Percentiles rank a stretch among this genome's conserved stretches.
These are phyloP conservation scores for Gyps fulvus DNA, from an alignment of 2,113 vertebrate species.

Conservation along the genomic window DNA sequence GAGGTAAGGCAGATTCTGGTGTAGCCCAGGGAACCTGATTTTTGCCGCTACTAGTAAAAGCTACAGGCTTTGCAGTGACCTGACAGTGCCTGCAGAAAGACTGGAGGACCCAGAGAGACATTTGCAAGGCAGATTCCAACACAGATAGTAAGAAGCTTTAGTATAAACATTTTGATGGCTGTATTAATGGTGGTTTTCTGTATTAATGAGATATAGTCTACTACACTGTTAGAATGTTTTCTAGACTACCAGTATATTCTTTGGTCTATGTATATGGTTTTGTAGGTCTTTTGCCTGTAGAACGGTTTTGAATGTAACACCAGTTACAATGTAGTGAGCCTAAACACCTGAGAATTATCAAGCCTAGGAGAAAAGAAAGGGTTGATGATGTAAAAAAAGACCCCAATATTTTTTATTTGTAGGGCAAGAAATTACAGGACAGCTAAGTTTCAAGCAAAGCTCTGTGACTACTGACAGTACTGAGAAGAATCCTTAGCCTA, in stretches of 20 bases:
- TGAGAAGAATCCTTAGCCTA: not conserved
- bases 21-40: not conserved
- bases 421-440: not conserved
- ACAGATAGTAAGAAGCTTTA: not conserved
- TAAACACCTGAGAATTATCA: not conserved
- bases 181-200: not conserved
- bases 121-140: not conserved
- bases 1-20: not conserved
- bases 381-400: not conserved
- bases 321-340: not conserved
- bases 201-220: not conserved
- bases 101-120: not conserved
- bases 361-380: not conserved
- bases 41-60: not conserved
- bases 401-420: not conserved
- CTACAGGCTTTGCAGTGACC: not conserved
- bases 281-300: not conserved
- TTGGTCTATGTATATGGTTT: not conserved
- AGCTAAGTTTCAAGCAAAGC: not conserved
- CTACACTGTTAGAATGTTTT: not conserved
- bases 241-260: not conserved
- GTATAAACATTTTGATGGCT: not conserved
- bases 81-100: not conserved
- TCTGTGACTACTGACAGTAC: not conserved
- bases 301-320: not conserved